Percentiles rank a stretch among this genome's conserved stretches.
Evolutionary conservation across 2,797 vertebrate species (phyloP).

Genomic region (Amblyraja radiata): DNA sequence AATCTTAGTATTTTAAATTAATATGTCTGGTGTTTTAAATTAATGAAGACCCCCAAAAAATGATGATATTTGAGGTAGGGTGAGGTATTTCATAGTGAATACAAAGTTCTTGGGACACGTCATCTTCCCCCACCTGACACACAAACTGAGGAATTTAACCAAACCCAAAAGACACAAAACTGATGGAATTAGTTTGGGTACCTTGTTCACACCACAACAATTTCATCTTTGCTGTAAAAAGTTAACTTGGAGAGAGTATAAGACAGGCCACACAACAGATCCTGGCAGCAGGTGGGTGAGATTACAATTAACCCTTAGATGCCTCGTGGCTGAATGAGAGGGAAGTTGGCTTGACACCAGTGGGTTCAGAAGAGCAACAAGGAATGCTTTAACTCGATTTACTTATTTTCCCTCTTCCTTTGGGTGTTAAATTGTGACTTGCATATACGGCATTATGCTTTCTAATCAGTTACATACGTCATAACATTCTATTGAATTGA

Average conservation of each 20-base stretch:
- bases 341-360: not conserved
- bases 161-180: not conserved
- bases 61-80: not conserved
- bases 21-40: not conserved
- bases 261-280: not conserved
- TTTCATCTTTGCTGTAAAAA: not conserved
- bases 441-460: not conserved
- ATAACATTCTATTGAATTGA: not conserved
- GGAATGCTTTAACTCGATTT: not conserved
- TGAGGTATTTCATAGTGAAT: not conserved
- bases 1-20: not conserved
- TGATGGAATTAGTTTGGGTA: not conserved
- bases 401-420: not conserved
- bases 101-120: not conserved
- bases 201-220: not conserved
- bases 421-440: not conserved
- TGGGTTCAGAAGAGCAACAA: not conserved
- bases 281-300: not conserved
- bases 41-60: not conserved
- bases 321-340: not conserved
- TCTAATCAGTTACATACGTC: too few relatives aligned
- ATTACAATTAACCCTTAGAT: not conserved
- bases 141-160: not conserved
- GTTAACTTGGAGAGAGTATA: not conserved
- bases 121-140: not conserved